A percentile compares a stretch with the other conserved stretches of the same genome.
These are phyloP conservation scores for human DNA, from an alignment of 2,113 vertebrate genomes.

Conservation along the genomic window DNA sequence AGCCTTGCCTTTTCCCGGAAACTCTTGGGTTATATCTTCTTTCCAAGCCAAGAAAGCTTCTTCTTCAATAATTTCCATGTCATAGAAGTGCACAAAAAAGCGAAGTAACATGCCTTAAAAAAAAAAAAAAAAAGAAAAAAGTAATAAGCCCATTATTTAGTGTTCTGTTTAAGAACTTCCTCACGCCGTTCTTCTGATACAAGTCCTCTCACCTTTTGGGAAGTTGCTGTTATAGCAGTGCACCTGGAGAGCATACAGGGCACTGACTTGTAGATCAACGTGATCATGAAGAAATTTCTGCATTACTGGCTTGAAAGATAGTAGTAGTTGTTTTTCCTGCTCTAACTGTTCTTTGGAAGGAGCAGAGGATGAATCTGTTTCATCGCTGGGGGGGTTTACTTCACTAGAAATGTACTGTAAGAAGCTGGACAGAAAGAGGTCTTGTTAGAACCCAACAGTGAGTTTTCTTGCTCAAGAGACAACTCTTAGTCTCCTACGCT, in stretches of 20 bases:
- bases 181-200: fast-evolving
- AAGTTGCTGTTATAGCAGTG: conserved; percentile 96
- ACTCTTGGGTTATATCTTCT: conserved; percentile 99
- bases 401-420: conserved; percentile 98
- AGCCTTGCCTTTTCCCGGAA: conserved; percentile 99
- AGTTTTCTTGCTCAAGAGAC: background rate
- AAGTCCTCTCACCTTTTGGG: conserved; percentile 91
- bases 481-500: background rate
- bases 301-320: conserved; percentile 99
- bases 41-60: conserved; percentile 99
- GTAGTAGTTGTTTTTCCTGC: conserved; percentile 96
- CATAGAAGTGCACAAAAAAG: conserved; percentile 99
- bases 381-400: conserved; percentile 90
- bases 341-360: conserved; percentile 97
- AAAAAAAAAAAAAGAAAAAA: background rate
- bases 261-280: conserved; percentile 97
- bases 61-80: conserved; percentile 99
- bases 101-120: conserved; percentile 96
- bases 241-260: conserved; percentile 97
- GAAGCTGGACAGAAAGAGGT: conserved; percentile 86
- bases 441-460: background rate
- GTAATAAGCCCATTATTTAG: background rate
- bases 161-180: fast-evolving
- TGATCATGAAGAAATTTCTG: conserved; percentile 99
- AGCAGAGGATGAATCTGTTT: conserved; percentile 91